A percentile compares a stretch with the other conserved stretches of the same genome.
phyloP scores from a whole-genome alignment of 2,888 invertebrate genomes.

The Volucella zonaria region DNA sequence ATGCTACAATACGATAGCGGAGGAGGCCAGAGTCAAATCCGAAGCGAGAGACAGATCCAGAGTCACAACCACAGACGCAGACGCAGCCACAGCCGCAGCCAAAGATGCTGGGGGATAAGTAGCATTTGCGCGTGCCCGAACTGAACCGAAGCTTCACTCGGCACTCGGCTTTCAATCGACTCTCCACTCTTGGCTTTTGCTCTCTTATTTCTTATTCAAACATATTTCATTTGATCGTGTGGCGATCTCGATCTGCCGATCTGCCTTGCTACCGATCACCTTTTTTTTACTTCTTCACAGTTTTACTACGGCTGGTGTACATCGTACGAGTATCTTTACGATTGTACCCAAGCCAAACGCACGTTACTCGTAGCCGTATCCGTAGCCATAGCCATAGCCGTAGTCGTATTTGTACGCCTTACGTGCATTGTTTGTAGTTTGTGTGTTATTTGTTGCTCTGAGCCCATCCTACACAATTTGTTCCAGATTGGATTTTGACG shows the following conservation, averaged over 20 bases:
- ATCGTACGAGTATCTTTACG: slow-evolving; percentile 15
- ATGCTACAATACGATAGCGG: slow-evolving; percentile 28
- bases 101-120: slow-evolving; percentile 40
- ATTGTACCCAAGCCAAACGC: neutral
- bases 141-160: slow-evolving; percentile 58
- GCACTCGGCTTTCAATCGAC: slow-evolving; percentile 47
- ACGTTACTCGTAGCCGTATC: neutral
- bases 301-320: neutral
- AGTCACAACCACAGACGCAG: slow-evolving; percentile 8
- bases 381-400: neutral
- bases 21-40: slow-evolving; percentile 17
- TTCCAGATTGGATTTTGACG: slow-evolving; percentile 69
- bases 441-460: slow-evolving; percentile 53
- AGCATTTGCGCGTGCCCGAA: slow-evolving; percentile 71
- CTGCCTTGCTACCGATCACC: slow-evolving; percentile 16
- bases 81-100: slow-evolving; percentile 20
- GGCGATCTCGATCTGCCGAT: slow-evolving; percentile 48
- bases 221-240: slow-evolving; percentile 41
- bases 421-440: slow-evolving; percentile 42
- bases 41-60: too few species aligned
- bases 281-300: too few species aligned
- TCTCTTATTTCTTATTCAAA: slow-evolving; percentile 10
- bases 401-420: slow-evolving; percentile 15
- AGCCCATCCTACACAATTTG: slow-evolving; percentile 71
- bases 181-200: slow-evolving; percentile 12